Evolutionary conservation across 2,888 invertebrate genomes (phyloP).

Genomic region (Sepiola atlantica): DNA sequence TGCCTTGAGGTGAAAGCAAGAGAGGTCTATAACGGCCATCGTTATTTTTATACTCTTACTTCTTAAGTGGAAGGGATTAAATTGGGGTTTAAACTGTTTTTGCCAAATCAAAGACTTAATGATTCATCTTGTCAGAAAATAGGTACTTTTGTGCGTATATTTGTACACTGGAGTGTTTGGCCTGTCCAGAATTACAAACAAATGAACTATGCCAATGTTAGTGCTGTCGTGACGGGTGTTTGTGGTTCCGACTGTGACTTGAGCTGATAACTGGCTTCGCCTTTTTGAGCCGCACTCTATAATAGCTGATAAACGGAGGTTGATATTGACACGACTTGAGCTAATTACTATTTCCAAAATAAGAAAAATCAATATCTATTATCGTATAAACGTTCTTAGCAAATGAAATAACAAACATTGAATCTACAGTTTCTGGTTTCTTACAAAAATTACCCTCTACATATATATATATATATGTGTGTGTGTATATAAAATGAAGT

Average conservation of each 20-base stretch:
- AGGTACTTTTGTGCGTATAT: constrained; percentile 1
- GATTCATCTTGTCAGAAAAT: constrained; percentile 22
- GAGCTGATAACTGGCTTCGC: not conserved
- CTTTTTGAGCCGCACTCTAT: not conserved
- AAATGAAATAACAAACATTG: not conserved
- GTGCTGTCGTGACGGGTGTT: not conserved
- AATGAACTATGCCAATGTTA: not conserved
- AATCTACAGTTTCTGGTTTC: not conserved
- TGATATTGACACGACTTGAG: not conserved
- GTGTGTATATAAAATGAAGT: too few relatives aligned
- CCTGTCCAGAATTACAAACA: not conserved
- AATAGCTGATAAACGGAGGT: not conserved
- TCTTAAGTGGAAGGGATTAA: not conserved
- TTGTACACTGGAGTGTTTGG: not conserved
- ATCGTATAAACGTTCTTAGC: constrained; percentile 32
- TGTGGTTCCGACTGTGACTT: not conserved
- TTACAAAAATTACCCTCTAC: not conserved
- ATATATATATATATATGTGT: not conserved
- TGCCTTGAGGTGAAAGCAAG: not conserved
- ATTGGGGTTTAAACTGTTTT: not conserved
- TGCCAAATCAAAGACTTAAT: constrained; percentile 15
- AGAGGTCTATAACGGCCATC: not conserved
- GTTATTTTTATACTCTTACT: not conserved
- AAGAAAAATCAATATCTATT: constrained; percentile 23
- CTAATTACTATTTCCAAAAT: not conserved